Evolutionary conservation across 1,140 invertebrate genomes (phyloP).

Genomic region (Portunus trituberculatus): DNA sequence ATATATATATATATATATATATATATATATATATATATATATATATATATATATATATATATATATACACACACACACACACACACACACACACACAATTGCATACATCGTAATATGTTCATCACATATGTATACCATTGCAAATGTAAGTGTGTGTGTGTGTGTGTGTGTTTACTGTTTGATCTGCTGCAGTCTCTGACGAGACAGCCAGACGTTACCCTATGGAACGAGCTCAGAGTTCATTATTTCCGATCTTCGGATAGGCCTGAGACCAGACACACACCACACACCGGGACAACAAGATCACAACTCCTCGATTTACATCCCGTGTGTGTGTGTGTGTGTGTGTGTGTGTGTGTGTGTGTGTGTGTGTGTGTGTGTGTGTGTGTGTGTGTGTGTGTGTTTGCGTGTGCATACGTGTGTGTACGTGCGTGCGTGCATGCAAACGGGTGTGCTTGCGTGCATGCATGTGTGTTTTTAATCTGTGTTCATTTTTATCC

Average conservation of each 20-base stretch:
- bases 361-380: slow-evolving; percentile 16
- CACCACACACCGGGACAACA: too few relatives aligned
- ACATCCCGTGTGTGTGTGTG: slow-evolving; percentile 2
- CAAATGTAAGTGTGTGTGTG: neutral
- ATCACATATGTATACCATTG: neutral
- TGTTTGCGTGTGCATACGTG: neutral
- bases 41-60: too few relatives aligned
- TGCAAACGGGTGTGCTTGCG: neutral
- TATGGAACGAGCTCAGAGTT: too few relatives aligned
- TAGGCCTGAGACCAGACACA: too few relatives aligned
- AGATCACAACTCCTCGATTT: too few relatives aligned
- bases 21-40: too few relatives aligned
- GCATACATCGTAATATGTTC: neutral
- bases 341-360: slow-evolving; percentile 17
- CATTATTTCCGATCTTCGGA: too few relatives aligned
- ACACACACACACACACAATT: neutral
- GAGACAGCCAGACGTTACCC: too few relatives aligned
- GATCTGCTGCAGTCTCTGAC: too few relatives aligned
- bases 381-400: slow-evolving; percentile 11
- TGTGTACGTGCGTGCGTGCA: neutral
- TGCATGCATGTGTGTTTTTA: neutral
- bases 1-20: too few relatives aligned
- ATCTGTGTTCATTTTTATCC: neutral
- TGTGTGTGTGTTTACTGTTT: too few relatives aligned
- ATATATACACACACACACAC: too few relatives aligned